phyloP scores from a whole-genome alignment of 2,888 invertebrate genomes.

The Sarcophaga variegata region DNA sequence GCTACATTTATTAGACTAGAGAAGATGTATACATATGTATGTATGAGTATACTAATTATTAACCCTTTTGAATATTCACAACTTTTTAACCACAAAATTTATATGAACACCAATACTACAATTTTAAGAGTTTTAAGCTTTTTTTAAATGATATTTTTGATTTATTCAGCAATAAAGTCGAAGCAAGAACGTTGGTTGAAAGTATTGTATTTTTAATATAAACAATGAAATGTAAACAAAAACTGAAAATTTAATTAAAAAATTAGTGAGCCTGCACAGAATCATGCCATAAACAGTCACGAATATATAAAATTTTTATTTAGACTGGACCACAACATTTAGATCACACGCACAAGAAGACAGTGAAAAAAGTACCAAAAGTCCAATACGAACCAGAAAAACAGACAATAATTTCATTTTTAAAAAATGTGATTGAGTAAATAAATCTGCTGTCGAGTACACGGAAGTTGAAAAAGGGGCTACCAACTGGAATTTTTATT shows the following conservation, averaged over 20 bases:
- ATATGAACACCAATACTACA: background rate
- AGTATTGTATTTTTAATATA: background rate
- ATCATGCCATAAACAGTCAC: constrained; percentile 1
- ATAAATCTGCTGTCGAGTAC: background rate
- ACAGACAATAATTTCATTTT: constrained; percentile 7
- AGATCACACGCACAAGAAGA: constrained; percentile 35
- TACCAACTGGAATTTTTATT: background rate
- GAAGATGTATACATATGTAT: no score
- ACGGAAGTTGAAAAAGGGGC: background rate
- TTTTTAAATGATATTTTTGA: background rate
- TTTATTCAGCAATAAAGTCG: background rate
- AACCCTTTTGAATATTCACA: constrained; percentile 10
- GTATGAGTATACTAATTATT: constrained; percentile 2
- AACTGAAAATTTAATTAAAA: constrained; percentile 49
- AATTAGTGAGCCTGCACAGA: constrained; percentile 7
- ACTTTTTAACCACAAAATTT: background rate
- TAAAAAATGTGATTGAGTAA: constrained; percentile 12
- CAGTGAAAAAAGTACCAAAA: constrained; percentile 29
- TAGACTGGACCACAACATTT: constrained; percentile 30
- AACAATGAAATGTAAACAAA: constrained; percentile 52
- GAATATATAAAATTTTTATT: constrained; percentile 29
- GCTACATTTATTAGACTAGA: constrained; percentile 18
- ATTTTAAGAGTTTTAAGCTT: background rate
- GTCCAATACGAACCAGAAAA: background rate
- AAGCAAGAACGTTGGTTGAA: background rate